Conservation (phyloP, 1,140 invertebrate species). For the Drosophila bipectinata region DNA sequence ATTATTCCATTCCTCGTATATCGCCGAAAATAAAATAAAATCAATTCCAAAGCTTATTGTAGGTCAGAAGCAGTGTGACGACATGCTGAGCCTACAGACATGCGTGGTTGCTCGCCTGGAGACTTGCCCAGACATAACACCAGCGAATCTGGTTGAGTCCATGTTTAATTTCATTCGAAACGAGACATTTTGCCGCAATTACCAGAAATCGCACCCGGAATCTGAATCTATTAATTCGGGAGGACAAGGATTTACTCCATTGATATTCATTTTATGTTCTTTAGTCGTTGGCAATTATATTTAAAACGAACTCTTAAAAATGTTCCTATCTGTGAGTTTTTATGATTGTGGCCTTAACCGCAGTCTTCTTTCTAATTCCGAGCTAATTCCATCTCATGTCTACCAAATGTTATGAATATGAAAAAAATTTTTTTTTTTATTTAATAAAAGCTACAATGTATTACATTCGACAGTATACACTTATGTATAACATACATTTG, state of each 20-base stretch:
- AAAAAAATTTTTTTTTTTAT: background rate
- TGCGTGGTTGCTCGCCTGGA: slow-evolving; percentile 89
- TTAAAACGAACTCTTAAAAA: background rate
- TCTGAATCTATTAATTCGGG: slow-evolving; percentile 4
- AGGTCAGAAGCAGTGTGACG: slow-evolving; percentile 73
- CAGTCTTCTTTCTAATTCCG: background rate
- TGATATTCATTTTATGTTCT: slow-evolving; percentile 4
- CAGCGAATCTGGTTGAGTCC: slow-evolving; percentile 91
- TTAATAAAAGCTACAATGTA: background rate
- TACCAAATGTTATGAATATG: background rate
- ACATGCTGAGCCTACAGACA: slow-evolving; percentile 86
- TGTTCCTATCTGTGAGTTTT: background rate
- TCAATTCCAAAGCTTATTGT: slow-evolving; percentile 72
- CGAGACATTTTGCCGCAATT: slow-evolving; percentile 76
- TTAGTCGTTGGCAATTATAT: slow-evolving; percentile 1
- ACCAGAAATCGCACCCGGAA: slow-evolving; percentile 45
- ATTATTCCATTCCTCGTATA: slow-evolving; percentile 81
- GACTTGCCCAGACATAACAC: slow-evolving; percentile 89
- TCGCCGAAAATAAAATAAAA: slow-evolving; percentile 66
- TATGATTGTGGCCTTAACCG: background rate
- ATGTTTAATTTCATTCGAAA: slow-evolving; percentile 88
- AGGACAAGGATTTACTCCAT: background rate
- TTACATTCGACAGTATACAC: no score
- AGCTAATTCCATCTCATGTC: background rate
- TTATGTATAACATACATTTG: no score